Evolutionary conservation across 2,797 vertebrate genomes (phyloP), one percentile per base, ranked within the genome.

Genomic region (Mus caroli): DNA sequence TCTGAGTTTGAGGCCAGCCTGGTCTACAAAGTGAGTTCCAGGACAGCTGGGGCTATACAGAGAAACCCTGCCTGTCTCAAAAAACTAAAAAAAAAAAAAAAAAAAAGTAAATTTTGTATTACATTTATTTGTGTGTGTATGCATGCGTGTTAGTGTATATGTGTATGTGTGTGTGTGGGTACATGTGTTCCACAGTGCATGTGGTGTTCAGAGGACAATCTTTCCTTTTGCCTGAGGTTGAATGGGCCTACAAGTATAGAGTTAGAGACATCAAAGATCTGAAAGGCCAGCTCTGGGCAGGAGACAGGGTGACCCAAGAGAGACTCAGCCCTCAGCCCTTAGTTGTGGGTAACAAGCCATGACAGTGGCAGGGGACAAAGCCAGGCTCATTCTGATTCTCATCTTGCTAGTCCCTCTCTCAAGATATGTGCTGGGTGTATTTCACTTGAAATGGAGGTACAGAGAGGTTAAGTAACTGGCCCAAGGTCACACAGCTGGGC

Each of bases 381-480:
- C 40, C n/a, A 62, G 64, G n/a, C 76, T 37, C 0, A 34, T 56
- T 19, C 28, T 1, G 3, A 1, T 34, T 34, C 54, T 73, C 67
- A n/a, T 0, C 54, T 28, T 13, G 1, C 50, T 40, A n/a, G 0
- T 76, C 69, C 79, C 14, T 67, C 19, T 86, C 56, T 6, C 3
- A 0, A 19, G 50, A 26, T 8, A 79, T 40, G 62, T 26, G 37
- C 73, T 78, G 0, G 26, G 52, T 64, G 31, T 54, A 34, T 78
- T 50, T 28, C 34, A 9, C 28, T 88, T 88, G 43, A 56, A 43
- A 37, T 40, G 19, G 52, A 85, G 71, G 71, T 37, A 26, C 37
- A 96, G 92, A 91, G 50, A 64, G 58, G 64, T 34, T 58, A 64
- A 73, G 28, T 78, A 34, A 71, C 40, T n/a, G 34, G 19, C 37